A percentile compares a stretch with the other conserved stretches of the same genome.
Evolutionary conservation across 2,797 vertebrate genomes (phyloP).

Genomic region (Tapera naevia): DNA sequence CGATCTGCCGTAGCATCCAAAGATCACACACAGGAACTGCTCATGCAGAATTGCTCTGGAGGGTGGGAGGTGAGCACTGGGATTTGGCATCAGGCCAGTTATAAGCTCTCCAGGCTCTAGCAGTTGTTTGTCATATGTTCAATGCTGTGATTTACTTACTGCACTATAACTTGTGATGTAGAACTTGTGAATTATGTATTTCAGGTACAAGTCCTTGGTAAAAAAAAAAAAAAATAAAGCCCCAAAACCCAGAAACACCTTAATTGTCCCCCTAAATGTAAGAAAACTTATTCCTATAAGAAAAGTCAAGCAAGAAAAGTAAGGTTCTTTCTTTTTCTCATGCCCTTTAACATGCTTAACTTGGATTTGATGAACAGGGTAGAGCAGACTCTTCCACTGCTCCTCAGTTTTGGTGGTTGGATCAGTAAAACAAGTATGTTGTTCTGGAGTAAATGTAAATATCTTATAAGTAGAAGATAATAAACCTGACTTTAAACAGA

Average conservation of each 20-base stretch:
- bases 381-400: neutral
- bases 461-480: too few relatives aligned
- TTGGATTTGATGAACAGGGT: neutral
- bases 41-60: neutral
- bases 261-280: neutral
- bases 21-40: neutral
- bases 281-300: neutral
- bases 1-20: neutral
- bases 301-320: too few relatives aligned
- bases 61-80: neutral
- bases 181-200: neutral
- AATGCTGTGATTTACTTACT: too few relatives aligned
- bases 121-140: neutral
- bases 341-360: neutral
- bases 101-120: neutral
- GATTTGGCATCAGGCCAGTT: too few relatives aligned
- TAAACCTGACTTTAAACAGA: neutral
- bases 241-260: neutral
- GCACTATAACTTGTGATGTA: too few relatives aligned
- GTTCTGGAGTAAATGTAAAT: neutral
- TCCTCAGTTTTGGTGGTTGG: neutral
- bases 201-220: neutral
- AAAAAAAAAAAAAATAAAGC: too few relatives aligned
- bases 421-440: neutral
- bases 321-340: too few relatives aligned